Evolutionary conservation across 1,140 invertebrate species (phyloP).

Genomic region (Eupeodes corollae): DNA sequence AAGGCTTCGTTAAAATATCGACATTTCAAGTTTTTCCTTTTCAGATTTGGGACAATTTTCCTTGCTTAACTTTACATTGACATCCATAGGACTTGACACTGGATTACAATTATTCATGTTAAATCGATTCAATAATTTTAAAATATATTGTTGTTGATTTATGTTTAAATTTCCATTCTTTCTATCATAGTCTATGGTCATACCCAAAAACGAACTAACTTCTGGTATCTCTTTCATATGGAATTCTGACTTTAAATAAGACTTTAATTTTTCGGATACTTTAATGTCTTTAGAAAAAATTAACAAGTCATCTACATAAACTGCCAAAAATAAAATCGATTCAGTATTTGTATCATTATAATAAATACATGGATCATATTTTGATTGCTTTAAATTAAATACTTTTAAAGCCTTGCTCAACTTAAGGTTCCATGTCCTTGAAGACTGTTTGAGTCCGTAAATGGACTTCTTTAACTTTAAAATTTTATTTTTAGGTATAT

Average conservation of each 20-base stretch:
- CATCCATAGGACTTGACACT: no score
- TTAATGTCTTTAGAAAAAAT: constrained; percentile 22
- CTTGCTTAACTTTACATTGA: no score
- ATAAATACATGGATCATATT: constrained; percentile 24
- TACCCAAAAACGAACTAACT: constrained; percentile 4
- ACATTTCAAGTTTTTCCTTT: no score
- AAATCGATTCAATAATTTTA: no score
- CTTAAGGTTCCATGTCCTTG: constrained; percentile 27
- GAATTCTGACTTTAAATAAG: constrained; percentile 1
- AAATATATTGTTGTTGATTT: constrained; percentile 7
- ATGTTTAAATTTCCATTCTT: background rate
- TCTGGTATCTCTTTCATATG: background rate
- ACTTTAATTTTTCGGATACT: no score
- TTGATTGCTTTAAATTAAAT: constrained; percentile 15
- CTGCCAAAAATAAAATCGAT: constrained; percentile 17
- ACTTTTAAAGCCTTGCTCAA: constrained; percentile 15
- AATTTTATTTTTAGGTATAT: constrained; percentile 11
- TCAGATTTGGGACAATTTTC: no score
- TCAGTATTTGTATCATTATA: constrained; percentile 6
- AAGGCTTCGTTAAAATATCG: no score
- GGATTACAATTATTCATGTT: no score
- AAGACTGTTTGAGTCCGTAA: constrained; percentile 37
- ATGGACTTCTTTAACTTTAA: constrained; percentile 27
- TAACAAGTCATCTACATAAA: constrained; percentile 35
- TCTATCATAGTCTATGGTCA: no score